These are phyloP conservation scores for Fregata magnificens DNA, from an alignment of 2,113 vertebrate species.

Conservation along the genomic window DNA sequence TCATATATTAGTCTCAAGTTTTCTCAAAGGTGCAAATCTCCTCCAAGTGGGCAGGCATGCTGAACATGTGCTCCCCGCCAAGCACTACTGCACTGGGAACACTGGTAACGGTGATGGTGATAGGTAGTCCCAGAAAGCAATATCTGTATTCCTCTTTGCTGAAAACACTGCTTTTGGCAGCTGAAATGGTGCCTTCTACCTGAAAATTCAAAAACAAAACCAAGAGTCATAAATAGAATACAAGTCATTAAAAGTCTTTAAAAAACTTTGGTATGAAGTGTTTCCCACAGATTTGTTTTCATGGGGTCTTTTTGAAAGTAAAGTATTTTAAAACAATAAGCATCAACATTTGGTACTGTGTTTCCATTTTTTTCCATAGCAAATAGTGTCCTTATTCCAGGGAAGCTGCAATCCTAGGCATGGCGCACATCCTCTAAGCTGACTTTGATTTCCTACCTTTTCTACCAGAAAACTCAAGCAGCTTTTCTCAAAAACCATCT, in stretches of 20 bases:
- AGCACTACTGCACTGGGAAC: background rate
- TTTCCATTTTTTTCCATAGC: background rate
- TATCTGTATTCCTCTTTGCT: background rate
- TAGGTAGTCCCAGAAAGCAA: background rate
- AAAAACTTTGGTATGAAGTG: background rate
- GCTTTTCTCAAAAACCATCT: background rate
- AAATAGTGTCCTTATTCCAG: background rate
- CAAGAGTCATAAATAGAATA: background rate
- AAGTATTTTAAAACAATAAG: background rate
- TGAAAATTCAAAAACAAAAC: background rate
- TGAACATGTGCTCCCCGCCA: fast-evolving
- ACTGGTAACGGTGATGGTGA: background rate
- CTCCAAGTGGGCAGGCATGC: background rate
- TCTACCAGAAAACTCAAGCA: background rate
- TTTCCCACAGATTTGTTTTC: background rate
- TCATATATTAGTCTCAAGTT: background rate
- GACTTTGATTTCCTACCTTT: background rate
- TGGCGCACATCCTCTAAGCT: background rate
- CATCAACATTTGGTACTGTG: background rate
- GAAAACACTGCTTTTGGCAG: conserved; percentile 10
- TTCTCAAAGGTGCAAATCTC: background rate
- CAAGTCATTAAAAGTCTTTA: background rate
- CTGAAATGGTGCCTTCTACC: background rate
- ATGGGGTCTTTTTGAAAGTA: fast-evolving
- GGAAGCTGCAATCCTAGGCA: background rate